A percentile compares a stretch with the other conserved stretches of the same genome.
Conservation (phyloP, 2,113 vertebrate species). For the Formicarius rufipectus region DNA sequence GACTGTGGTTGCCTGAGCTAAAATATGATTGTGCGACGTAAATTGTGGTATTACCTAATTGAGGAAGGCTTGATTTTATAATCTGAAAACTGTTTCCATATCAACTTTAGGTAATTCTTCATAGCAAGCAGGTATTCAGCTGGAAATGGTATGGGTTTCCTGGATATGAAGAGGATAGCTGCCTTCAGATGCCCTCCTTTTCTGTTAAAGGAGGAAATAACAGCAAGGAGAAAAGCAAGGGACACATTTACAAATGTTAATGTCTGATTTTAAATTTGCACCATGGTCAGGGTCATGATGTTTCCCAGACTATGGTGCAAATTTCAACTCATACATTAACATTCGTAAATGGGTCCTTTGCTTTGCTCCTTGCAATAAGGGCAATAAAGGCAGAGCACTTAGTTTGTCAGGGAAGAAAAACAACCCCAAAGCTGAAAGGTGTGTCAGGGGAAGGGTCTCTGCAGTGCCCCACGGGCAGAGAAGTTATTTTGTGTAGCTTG, state of each 20-base stretch:
- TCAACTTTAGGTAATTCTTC: not conserved
- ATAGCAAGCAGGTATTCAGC: not conserved
- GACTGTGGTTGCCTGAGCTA: not conserved
- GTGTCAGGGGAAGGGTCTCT: not conserved
- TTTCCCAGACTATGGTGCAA: too few species aligned
- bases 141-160: not conserved
- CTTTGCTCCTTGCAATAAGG: too few species aligned
- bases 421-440: not conserved
- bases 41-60: not conserved
- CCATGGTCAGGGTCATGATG: not conserved
- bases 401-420: not conserved
- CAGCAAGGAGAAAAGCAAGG: not conserved
- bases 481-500: not conserved
- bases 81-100: not conserved
- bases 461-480: not conserved
- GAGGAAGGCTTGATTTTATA: slow-evolving; percentile 27
- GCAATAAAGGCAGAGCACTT: not conserved
- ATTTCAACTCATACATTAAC: too few species aligned
- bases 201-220: not conserved
- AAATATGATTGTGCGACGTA: not conserved
- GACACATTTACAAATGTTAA: not conserved
- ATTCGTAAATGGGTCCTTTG: too few species aligned
- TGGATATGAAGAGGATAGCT: not conserved
- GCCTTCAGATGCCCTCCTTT: not conserved
- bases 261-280: not conserved